These are phyloP conservation scores for Oreortyx pictus DNA, from an alignment of 2,797 vertebrate genomes.

Conservation along the genomic window DNA sequence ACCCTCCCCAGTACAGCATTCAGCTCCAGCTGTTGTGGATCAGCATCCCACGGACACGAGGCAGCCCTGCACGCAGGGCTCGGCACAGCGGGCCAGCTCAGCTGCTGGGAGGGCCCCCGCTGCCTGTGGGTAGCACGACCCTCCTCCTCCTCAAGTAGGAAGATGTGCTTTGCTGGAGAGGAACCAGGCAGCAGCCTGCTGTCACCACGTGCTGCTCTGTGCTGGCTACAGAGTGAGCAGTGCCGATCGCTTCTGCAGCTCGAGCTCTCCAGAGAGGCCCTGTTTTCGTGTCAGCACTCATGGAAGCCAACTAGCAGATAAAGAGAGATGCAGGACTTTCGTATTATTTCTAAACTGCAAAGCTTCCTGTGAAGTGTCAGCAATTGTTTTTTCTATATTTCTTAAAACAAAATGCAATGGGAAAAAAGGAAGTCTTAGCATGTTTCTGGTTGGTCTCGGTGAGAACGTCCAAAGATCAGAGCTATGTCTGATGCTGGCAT, in stretches of 20 bases:
- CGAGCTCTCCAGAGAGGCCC: neutral
- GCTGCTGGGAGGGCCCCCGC: neutral
- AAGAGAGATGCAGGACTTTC: neutral
- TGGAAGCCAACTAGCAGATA: neutral
- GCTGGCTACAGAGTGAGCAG: neutral
- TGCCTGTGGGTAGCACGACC: neutral
- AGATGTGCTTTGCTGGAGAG: neutral
- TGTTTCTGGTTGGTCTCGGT: neutral
- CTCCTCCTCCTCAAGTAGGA: rapidly evolving
- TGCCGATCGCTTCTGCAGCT: neutral
- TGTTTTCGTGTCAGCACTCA: neutral
- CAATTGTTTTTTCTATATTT: neutral
- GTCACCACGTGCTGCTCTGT: neutral
- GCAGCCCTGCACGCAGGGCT: neutral
- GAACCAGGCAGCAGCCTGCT: neutral
- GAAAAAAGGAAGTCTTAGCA: neutral
- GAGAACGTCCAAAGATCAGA: neutral
- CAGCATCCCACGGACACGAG: neutral
- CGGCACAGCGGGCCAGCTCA: neutral
- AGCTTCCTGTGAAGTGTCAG: neutral
- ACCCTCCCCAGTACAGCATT: neutral
- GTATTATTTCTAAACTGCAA: neutral
- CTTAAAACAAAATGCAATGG: neutral
- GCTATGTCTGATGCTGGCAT: neutral
- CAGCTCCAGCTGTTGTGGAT: neutral